Conservation (phyloP, 2,113 vertebrate species). For the Nematolebias whitei region DNA sequence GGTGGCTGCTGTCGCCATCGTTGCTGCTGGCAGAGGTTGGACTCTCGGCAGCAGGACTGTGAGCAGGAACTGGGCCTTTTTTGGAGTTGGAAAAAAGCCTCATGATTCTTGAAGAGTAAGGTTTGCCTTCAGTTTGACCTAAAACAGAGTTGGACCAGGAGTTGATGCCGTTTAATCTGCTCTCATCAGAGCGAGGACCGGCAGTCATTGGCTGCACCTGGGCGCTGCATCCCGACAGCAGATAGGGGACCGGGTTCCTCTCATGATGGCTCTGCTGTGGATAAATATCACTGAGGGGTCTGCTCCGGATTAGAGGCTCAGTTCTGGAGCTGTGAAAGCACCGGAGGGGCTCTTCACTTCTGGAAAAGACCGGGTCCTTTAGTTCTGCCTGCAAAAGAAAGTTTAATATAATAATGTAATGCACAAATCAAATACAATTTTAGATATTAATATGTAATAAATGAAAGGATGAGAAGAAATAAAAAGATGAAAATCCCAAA, state of each 20-base stretch:
- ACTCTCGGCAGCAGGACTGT: slow-evolving; percentile 62
- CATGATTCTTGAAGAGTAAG: slow-evolving; percentile 85
- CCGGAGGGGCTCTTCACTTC: slow-evolving; percentile 58
- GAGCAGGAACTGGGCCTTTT: slow-evolving; percentile 67
- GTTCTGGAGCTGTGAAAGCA: slow-evolving; percentile 53
- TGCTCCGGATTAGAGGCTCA: slow-evolving; percentile 59
- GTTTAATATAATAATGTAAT: not conserved
- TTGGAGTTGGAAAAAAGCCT: slow-evolving; percentile 85
- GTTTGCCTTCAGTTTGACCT: slow-evolving; percentile 77
- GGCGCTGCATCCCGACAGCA: slow-evolving; percentile 67
- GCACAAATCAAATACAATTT: not conserved
- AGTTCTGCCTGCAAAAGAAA: slow-evolving; percentile 78
- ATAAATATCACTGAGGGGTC: slow-evolving; percentile 55
- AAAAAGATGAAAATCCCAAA: slow-evolving; percentile 7
- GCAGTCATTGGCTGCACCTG: slow-evolving; percentile 79
- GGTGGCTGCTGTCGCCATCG: slow-evolving; percentile 56
- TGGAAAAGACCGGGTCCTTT: slow-evolving; percentile 73
- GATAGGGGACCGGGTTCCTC: slow-evolving; percentile 48
- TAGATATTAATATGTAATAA: not conserved
- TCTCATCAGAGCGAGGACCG: slow-evolving; percentile 70
- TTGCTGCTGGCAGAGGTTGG: slow-evolving; percentile 74
- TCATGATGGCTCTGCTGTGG: slow-evolving; percentile 65
- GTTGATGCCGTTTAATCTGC: slow-evolving; percentile 70
- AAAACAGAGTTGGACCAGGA: slow-evolving; percentile 65
- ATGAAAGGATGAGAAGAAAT: not conserved